Conservation (phyloP, 2,113 vertebrate genomes). For the Prunella fulvescens region DNA sequence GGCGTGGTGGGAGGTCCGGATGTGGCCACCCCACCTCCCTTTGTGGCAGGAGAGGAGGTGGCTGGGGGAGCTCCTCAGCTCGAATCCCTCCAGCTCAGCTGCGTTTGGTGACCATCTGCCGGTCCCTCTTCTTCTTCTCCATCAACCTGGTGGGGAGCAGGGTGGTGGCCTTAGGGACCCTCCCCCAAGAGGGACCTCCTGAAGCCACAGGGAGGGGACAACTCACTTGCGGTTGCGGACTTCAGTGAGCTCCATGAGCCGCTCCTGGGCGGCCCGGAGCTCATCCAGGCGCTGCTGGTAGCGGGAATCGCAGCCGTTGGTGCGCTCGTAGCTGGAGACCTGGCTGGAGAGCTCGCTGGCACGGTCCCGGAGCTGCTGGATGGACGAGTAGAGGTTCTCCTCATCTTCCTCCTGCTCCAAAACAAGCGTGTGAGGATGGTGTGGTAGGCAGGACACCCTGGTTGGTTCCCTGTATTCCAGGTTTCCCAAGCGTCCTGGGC, state of each 20-base stretch:
- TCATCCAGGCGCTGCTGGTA: conserved; percentile 85
- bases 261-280: conserved; percentile 77
- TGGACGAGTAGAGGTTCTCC: conserved; percentile 85
- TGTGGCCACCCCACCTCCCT: neutral
- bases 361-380: conserved; percentile 83
- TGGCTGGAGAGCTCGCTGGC: conserved; percentile 82
- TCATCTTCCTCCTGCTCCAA: conserved; percentile 82
- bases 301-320: conserved; percentile 75
- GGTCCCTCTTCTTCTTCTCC: conserved; percentile 85
- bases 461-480: accelerated
- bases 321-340: conserved; percentile 79
- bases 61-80: neutral
- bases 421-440: neutral
- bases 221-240: conserved; percentile 82
- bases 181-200: neutral
- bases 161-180: neutral
- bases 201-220: accelerated
- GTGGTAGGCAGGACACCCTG: neutral
- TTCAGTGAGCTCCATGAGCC: conserved; percentile 83
- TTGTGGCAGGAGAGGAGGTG: neutral
- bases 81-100: conserved; percentile 45
- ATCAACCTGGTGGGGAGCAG: conserved; percentile 67
- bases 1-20: accelerated
- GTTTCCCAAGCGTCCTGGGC: accelerated
- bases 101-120: conserved; percentile 79